These are phyloP conservation scores for Triplophysa yarkandensis DNA, from an alignment of 2,797 vertebrate genomes.

Conservation along the genomic window DNA sequence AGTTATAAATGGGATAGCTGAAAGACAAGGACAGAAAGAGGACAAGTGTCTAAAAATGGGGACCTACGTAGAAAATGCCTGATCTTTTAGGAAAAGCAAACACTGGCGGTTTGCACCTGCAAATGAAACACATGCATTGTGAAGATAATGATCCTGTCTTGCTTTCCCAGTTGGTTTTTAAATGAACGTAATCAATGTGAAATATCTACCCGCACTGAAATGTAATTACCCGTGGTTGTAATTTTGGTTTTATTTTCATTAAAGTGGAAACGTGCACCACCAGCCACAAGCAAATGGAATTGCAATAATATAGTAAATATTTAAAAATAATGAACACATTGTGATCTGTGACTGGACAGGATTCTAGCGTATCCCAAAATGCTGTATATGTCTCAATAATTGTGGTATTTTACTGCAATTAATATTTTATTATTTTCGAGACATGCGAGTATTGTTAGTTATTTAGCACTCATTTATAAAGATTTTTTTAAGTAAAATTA, in stretches of 20 bases:
- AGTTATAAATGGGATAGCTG: constrained; percentile 73
- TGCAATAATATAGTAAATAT: not conserved
- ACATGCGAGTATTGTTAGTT: too few species aligned
- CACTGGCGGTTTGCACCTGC: constrained; percentile 36
- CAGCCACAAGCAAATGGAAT: not conserved
- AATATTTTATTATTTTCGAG: too few species aligned
- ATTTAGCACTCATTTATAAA: too few species aligned
- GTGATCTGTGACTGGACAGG: not conserved
- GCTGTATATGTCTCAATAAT: too few species aligned
- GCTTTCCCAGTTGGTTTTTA: constrained; percentile 30
- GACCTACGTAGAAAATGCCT: constrained; percentile 56
- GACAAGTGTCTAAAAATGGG: constrained; percentile 75
- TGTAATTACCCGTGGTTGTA: constrained; percentile 52
- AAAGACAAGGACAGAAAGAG: constrained; percentile 76
- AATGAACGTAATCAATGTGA: constrained; percentile 37
- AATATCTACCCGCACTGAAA: constrained; percentile 38
- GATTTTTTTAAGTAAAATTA: too few species aligned
- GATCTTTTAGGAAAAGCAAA: constrained; percentile 43
- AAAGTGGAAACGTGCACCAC: constrained; percentile 15
- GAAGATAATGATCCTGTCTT: constrained; percentile 37
- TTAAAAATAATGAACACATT: too few species aligned
- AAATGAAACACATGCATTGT: constrained; percentile 37
- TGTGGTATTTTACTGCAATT: too few species aligned
- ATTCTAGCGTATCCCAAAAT: not conserved
- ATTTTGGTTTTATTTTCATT: constrained; percentile 54